Conservation (phyloP, 2,888 invertebrate species). For the Cyclophora punctaria region DNA sequence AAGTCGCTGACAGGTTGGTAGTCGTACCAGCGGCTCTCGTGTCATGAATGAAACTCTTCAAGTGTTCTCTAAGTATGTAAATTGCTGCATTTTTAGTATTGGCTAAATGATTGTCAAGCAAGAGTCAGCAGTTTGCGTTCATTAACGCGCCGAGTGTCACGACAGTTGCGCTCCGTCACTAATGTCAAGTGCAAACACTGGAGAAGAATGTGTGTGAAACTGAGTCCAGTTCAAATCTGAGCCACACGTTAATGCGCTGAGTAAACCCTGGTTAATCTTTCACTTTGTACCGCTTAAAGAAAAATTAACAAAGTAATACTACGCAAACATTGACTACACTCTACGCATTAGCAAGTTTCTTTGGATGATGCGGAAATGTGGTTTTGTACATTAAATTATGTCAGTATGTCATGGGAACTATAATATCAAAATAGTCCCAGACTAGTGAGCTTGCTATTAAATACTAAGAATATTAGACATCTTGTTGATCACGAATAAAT, state of each 20-base stretch:
- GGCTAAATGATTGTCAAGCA: background rate
- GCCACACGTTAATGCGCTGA: conserved; percentile 48
- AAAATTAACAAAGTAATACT: conserved; percentile 60
- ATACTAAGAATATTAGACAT: conserved; percentile 7
- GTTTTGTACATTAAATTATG: conserved; percentile 17
- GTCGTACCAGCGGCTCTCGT: conserved; percentile 27
- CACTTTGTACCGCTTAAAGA: conserved; percentile 63
- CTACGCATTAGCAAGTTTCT: conserved; percentile 41
- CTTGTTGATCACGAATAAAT: conserved; percentile 9
- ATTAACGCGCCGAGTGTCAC: conserved; percentile 30
- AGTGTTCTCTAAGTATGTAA: conserved; percentile 5
- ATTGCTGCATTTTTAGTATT: conserved; percentile 1
- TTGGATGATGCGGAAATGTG: conserved; percentile 37
- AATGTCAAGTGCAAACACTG: conserved; percentile 49
- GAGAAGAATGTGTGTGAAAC: conserved; percentile 58
- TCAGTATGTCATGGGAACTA: conserved; percentile 42
- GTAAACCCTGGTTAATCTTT: conserved; percentile 64
- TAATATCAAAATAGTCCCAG: conserved; percentile 8
- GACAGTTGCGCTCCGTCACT: conserved; percentile 54
- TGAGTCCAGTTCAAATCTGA: conserved; percentile 55
- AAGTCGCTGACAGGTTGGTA: conserved; percentile 42
- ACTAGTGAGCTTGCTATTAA: conserved; percentile 4
- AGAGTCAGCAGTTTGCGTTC: conserved; percentile 16
- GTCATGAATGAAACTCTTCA: conserved; percentile 3
- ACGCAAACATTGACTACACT: conserved; percentile 45